Evolutionary conservation across 2,888 invertebrate species (phyloP).

Genomic region (Hirtodrosophila confusa): DNA sequence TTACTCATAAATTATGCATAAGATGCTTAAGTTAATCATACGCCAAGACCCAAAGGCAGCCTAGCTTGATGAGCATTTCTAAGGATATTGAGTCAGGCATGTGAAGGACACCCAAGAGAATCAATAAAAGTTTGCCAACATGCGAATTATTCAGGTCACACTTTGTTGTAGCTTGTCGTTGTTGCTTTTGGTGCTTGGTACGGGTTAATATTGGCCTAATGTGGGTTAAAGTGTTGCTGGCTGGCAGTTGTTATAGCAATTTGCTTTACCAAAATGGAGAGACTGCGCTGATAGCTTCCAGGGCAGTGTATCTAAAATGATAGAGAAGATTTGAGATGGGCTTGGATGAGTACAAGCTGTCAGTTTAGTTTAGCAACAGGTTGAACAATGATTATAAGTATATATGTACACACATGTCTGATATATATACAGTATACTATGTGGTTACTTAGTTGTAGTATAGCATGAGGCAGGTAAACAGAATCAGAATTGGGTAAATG

Average conservation of each 20-base stretch:
- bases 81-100: slow-evolving; percentile 10
- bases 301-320: slow-evolving; percentile 80
- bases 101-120: slow-evolving; percentile 59
- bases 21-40: slow-evolving; percentile 46
- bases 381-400: slow-evolving; percentile 25
- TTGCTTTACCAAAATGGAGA: slow-evolving; percentile 64
- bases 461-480: slow-evolving; percentile 47
- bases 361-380: slow-evolving; percentile 16
- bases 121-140: slow-evolving; percentile 54
- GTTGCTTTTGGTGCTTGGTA: slow-evolving; percentile 5
- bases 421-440: slow-evolving; percentile 1
- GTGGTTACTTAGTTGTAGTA: too few relatives aligned
- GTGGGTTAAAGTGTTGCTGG: neutral
- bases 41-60: neutral
- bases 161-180: neutral
- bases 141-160: slow-evolving; percentile 16
- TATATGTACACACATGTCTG: neutral
- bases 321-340: slow-evolving; percentile 55
- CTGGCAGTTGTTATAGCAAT: slow-evolving; percentile 22
- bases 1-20: slow-evolving; percentile 47
- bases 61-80: slow-evolving; percentile 1
- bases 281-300: slow-evolving; percentile 66
- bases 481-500: slow-evolving; percentile 37
- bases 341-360: slow-evolving; percentile 49
- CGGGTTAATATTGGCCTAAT: neutral